Base-by-base conservation (phyloP, 2,888 invertebrate genomes). In the Patella pellucida region DNA sequence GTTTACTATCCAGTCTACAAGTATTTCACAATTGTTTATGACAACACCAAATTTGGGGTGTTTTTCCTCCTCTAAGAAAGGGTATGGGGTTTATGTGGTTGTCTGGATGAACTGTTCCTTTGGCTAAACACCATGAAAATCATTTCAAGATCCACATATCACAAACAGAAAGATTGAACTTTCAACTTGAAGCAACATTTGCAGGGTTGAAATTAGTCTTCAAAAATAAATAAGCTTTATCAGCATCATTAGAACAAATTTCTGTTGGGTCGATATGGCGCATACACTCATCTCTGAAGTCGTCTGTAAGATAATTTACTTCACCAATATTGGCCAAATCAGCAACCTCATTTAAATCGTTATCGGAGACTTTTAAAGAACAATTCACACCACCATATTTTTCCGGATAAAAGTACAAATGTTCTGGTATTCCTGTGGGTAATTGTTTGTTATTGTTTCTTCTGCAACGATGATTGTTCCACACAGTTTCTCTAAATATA, bases 391-490 rank as follows among this genome's bases (percentile, higher is more conserved):
- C 56, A 56, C 56, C 56, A 56, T 56, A 56, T 56, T 56, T 56
- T 19, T 56, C 56, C 19, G 56, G 56, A 19, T n/a, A 56, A 56
- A 7, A 19, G n/a, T 56, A 56, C 16, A 56, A n/a, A 19, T 56
- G 56, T 19, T 56, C 56, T 16, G 56, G 56, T 56, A 56, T 19
- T n/a, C 56, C 56, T 19, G 56, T 56, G 4, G 56, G 56, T 7
- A 56, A 56, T 56, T 56, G 7, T 56, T 56, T 56, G 4, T 19
- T 56, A 19, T 56, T 19, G 19, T 56, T 56, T 19, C 9, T 56
- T 56, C 56, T 56, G 56, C n/a, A 56, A n/a, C 56, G 56, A 19
- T 56, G 56, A 56, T 56, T 56, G 19, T 56, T 56, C 56, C 56
- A 56, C 56, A 56, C 56, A 56, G n/a, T n/a, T n/a, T 56, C 56